These are phyloP conservation scores for Serilophus lunatus DNA, from an alignment of 2,113 vertebrate genomes.

Conservation along the genomic window DNA sequence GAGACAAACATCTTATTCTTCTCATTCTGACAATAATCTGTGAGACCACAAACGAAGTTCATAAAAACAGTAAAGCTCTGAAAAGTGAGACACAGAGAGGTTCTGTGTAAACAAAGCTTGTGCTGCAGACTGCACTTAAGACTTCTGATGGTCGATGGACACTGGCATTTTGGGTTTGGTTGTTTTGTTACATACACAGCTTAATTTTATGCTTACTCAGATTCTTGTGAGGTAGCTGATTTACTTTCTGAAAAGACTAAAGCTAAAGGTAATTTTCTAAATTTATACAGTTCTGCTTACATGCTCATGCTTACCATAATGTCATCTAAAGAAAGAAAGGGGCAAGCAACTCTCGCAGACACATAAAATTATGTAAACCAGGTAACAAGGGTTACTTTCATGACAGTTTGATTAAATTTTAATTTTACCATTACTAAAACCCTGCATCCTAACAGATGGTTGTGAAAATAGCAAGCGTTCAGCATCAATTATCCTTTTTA, in stretches of 20 bases:
- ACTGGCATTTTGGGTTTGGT: background rate
- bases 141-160: background rate
- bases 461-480: background rate
- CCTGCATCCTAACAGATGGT: conserved; percentile 6
- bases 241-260: background rate
- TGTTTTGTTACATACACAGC: background rate
- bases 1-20: background rate
- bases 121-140: background rate
- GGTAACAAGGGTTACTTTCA: background rate
- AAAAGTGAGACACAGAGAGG: background rate
- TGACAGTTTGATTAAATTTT: background rate
- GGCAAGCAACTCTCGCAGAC: background rate
- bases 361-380: background rate
- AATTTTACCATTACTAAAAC: background rate
- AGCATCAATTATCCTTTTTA: background rate
- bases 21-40: background rate
- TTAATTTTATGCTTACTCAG: background rate
- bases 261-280: background rate
- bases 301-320: background rate
- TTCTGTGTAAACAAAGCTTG: background rate
- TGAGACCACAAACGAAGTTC: background rate
- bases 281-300: background rate
- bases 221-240: background rate
- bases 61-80: background rate
- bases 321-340: background rate